These are phyloP conservation scores for Trogon melanurus DNA, from an alignment of 2,113 vertebrate genomes.

Conservation along the genomic window DNA sequence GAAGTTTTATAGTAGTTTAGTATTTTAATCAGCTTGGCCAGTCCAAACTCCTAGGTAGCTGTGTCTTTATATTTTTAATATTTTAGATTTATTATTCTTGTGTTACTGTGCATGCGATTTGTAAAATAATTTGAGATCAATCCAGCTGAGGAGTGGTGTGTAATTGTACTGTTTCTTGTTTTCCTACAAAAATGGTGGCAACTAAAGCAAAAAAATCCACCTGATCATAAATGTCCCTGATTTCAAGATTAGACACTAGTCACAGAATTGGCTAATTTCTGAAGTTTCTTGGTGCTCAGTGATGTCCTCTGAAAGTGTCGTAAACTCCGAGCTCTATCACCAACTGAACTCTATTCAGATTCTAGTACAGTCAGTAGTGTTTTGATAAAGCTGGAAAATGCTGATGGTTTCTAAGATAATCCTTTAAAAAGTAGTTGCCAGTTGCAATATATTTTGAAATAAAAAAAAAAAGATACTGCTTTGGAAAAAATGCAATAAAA, in stretches of 20 bases:
- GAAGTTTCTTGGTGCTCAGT: not conserved
- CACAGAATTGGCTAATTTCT: not conserved
- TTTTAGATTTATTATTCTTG: not conserved
- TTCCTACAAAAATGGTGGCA: not conserved
- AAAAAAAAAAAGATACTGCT: not conserved
- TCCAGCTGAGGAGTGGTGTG: not conserved
- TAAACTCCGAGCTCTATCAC: not conserved
- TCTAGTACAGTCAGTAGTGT: not conserved
- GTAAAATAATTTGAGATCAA: not conserved
- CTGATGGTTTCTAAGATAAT: not conserved
- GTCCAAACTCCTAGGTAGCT: not conserved
- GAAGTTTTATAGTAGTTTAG: not conserved
- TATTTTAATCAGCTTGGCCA: not conserved
- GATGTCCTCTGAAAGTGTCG: not conserved
- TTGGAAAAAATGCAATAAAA: not conserved
- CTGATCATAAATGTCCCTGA: accelerated
- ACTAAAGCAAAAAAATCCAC: not conserved
- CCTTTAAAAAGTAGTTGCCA: not conserved
- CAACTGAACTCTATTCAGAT: not conserved
- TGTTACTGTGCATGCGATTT: not conserved
- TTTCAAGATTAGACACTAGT: not conserved
- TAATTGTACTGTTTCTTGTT: not conserved
- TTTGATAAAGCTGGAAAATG: constrained; percentile 2
- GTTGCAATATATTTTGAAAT: not conserved
- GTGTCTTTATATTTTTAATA: not conserved